Conservation (phyloP, 2,797 vertebrate genomes). For the Microctenopoma steveboyesi region DNA sequence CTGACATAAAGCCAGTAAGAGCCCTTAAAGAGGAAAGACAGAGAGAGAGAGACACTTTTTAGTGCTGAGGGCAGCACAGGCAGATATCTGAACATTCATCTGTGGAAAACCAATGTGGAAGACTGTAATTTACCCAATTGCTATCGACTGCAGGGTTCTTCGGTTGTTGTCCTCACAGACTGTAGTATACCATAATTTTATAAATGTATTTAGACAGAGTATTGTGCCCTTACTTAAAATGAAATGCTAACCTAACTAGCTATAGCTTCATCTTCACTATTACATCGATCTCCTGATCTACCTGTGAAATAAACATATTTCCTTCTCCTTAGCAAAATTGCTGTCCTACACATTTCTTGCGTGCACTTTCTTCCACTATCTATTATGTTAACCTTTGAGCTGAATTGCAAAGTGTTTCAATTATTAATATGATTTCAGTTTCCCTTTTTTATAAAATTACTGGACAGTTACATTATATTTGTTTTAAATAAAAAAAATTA, state of each 20-base stretch:
- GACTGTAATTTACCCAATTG: conserved; percentile 3
- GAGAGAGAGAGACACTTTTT: conserved; percentile 1
- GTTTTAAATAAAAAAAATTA: not conserved
- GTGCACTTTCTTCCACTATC: no score
- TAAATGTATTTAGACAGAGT: no score
- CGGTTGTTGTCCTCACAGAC: not conserved
- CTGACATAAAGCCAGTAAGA: conserved; percentile 40
- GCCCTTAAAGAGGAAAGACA: conserved; percentile 27
- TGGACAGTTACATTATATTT: no score
- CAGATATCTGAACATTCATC: conserved; percentile 1
- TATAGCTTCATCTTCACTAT: no score
- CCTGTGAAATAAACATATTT: no score
- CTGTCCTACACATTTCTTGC: no score
- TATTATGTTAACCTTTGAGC: not conserved
- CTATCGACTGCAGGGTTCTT: conserved; percentile 24
- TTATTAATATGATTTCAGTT: not conserved
- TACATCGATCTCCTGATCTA: no score
- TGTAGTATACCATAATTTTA: no score
- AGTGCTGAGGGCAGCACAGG: conserved; percentile 9
- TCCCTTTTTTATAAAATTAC: not conserved
- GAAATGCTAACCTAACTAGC: no score
- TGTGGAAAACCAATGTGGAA: not conserved
- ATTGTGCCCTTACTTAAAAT: no score
- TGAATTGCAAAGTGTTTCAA: not conserved
- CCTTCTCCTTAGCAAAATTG: no score